These are phyloP conservation scores for Anabas testudineus DNA, from an alignment of 2,797 vertebrate genomes.

Conservation along the genomic window DNA sequence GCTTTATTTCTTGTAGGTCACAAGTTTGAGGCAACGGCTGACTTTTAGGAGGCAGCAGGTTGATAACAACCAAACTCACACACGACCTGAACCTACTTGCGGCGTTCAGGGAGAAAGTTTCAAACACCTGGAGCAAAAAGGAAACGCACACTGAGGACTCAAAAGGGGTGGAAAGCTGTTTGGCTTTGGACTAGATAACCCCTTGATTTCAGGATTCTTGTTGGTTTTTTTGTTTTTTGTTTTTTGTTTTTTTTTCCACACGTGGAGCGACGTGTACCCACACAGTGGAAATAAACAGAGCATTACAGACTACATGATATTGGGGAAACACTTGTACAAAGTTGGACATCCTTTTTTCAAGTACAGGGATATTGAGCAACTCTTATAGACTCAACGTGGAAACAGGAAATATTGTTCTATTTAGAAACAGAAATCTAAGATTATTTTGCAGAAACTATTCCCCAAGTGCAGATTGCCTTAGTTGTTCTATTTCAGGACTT, in stretches of 20 bases:
- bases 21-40: constrained; percentile 65
- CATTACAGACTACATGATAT: constrained; percentile 67
- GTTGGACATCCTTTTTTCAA: constrained; percentile 63
- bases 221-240: too few species aligned
- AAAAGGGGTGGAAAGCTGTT: constrained; percentile 67
- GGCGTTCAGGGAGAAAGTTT: constrained; percentile 45
- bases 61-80: constrained; percentile 55
- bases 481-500: constrained; percentile 86
- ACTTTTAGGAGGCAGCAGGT: constrained; percentile 62
- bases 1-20: constrained; percentile 59
- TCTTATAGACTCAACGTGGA: constrained; percentile 69
- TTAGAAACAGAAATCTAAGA: constrained; percentile 65
- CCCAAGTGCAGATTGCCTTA: constrained; percentile 83
- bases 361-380: constrained; percentile 70
- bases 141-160: constrained; percentile 61
- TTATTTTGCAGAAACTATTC: constrained; percentile 72
- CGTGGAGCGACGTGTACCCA: constrained; percentile 49
- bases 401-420: constrained; percentile 68
- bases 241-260: constrained; percentile 49
- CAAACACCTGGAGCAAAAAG: constrained; percentile 49
- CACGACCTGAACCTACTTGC: constrained; percentile 54
- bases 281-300: constrained; percentile 66
- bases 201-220: constrained; percentile 69
- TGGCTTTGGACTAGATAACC: constrained; percentile 77
- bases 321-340: constrained; percentile 71